A percentile compares a stretch with the other conserved stretches of the same genome.
These are phyloP conservation scores for Crypturellus tataupa DNA, from an alignment of 2,797 vertebrate species.

Conservation along the genomic window DNA sequence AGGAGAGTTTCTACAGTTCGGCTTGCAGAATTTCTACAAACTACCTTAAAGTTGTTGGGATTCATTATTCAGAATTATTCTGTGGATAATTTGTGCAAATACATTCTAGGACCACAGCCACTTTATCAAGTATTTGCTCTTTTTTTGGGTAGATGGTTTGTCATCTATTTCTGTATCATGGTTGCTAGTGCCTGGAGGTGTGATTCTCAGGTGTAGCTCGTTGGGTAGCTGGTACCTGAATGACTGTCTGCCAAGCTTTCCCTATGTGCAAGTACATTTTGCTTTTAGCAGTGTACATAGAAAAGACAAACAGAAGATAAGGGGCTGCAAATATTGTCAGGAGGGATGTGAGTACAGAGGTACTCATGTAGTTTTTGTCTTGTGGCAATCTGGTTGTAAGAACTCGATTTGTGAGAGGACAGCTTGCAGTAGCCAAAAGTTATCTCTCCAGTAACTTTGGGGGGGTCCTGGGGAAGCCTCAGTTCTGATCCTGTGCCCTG, in stretches of 20 bases:
- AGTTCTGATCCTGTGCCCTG: neutral
- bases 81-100: slow-evolving; percentile 49
- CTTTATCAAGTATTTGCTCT: slow-evolving; percentile 1
- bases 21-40: neutral
- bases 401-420: neutral
- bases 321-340: neutral
- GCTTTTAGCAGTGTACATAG: neutral
- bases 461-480: neutral
- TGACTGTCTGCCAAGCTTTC: neutral
- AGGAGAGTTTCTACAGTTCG: neutral
- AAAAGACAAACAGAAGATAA: neutral
- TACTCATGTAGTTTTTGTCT: neutral
- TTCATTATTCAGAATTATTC: slow-evolving; percentile 36
- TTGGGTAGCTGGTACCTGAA: neutral
- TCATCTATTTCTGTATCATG: neutral
- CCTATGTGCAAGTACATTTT: neutral
- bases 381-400: neutral
- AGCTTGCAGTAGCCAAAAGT: neutral
- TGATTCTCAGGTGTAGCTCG: neutral
- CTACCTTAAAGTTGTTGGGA: neutral
- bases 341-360: neutral
- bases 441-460: fast-evolving
- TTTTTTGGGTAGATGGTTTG: neutral
- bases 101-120: neutral
- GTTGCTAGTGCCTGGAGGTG: neutral